These are phyloP conservation scores for Pelagia noctiluca DNA, from an alignment of 30 jellyfish, hydroid and myxozoan genomes.

Conservation along the genomic window DNA sequence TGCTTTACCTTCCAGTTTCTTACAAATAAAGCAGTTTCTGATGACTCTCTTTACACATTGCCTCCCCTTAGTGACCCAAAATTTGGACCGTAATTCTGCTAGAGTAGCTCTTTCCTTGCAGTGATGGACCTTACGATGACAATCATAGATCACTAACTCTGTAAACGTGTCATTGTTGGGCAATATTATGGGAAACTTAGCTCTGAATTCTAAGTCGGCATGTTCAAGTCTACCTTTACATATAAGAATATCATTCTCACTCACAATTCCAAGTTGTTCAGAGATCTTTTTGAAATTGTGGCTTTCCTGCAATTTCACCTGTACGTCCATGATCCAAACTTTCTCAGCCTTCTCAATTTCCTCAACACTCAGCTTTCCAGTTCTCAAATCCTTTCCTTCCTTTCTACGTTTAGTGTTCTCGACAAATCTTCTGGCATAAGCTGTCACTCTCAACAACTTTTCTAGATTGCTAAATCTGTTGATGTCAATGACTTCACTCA, in stretches of 20 bases:
- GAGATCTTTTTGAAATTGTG: background rate
- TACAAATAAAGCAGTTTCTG: slow-evolving; percentile 34
- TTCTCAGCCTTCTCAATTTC: slow-evolving; percentile 46
- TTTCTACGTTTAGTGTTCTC: slow-evolving; percentile 21
- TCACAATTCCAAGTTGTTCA: slow-evolving; percentile 15
- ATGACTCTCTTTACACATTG: slow-evolving; percentile 48
- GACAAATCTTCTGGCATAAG: slow-evolving; percentile 33
- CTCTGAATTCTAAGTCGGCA: slow-evolving; percentile 30
- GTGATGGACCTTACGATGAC: slow-evolving; percentile 54
- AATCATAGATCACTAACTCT: slow-evolving; percentile 26
- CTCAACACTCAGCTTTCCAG: slow-evolving; percentile 1
- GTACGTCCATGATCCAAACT: slow-evolving; percentile 49
- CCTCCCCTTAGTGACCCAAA: slow-evolving; percentile 67
- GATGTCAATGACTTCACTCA: slow-evolving; percentile 39
- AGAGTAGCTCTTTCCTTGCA: slow-evolving; percentile 31
- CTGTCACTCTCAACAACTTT: slow-evolving; percentile 43
- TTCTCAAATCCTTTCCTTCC: background rate
- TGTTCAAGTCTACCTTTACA: slow-evolving; percentile 44
- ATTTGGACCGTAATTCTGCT: slow-evolving; percentile 52
- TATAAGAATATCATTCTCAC: slow-evolving; percentile 1
- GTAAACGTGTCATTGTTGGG: slow-evolving; percentile 41
- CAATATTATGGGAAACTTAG: slow-evolving; percentile 56
- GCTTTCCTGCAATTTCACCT: background rate
- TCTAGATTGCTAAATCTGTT: slow-evolving; percentile 29
- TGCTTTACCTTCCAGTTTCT: slow-evolving; percentile 33